These are phyloP conservation scores for Poeciliopsis paucimaculata DNA, from an alignment of 2,797 vertebrate species.

Conservation along the genomic window DNA sequence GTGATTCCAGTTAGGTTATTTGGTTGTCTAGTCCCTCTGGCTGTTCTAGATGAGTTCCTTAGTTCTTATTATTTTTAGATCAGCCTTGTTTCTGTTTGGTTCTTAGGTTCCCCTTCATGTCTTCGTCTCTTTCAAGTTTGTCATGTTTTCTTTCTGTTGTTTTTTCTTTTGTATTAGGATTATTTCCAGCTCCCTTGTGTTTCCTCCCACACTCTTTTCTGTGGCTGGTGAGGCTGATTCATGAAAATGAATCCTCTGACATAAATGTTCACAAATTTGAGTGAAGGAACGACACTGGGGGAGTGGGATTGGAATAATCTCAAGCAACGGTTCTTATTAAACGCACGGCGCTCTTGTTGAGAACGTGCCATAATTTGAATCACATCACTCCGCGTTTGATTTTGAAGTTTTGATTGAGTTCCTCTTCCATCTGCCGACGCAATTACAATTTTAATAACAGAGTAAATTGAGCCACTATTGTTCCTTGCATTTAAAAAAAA, in stretches of 20 bases:
- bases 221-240: neutral
- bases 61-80: too few species aligned
- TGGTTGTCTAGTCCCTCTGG: too few species aligned
- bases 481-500: slow-evolving; percentile 30
- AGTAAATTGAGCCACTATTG: slow-evolving; percentile 70
- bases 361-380: slow-evolving; percentile 40
- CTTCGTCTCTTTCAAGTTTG: too few species aligned
- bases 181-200: too few species aligned
- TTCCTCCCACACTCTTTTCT: too few species aligned
- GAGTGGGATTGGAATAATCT: slow-evolving; percentile 26
- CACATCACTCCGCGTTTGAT: slow-evolving; percentile 54
- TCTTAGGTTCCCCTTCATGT: too few species aligned
- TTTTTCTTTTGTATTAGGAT: too few species aligned
- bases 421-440: slow-evolving; percentile 51
- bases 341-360: slow-evolving; percentile 9
- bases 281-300: neutral
- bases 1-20: too few species aligned
- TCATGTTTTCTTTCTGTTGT: too few species aligned
- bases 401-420: slow-evolving; percentile 67
- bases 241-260: slow-evolving; percentile 8
- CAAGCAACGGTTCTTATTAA: slow-evolving; percentile 3
- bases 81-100: too few species aligned
- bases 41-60: too few species aligned
- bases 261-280: slow-evolving; percentile 26
- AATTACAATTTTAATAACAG: slow-evolving; percentile 74